Conservation (phyloP, 2,797 vertebrate genomes). For the Euthynnus affinis region DNA sequence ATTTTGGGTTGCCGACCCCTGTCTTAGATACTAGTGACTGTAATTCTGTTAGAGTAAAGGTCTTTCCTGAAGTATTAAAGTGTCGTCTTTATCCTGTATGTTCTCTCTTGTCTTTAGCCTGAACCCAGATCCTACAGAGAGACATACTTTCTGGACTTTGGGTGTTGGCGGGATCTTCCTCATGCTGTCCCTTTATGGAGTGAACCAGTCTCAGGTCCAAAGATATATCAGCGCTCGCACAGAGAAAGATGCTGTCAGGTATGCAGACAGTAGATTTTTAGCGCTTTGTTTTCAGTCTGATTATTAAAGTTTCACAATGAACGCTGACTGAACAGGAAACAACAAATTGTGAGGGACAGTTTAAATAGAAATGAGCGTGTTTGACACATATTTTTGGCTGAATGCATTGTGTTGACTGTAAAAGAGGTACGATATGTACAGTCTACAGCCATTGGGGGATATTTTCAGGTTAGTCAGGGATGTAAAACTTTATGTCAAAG, state of each 20-base stretch:
- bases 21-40: not conserved
- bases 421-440: not conserved
- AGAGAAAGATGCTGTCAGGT: constrained; percentile 89
- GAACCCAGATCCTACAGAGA: constrained; percentile 92
- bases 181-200: constrained; percentile 95
- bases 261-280: not conserved
- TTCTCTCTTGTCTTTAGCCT: constrained; percentile 78
- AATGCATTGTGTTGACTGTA: not conserved
- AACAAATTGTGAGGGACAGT: not conserved
- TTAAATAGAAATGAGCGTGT: not conserved
- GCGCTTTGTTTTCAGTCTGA: not conserved
- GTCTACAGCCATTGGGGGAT: not conserved
- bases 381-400: not conserved
- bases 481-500: no score
- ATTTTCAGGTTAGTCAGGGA: no score
- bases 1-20: no score
- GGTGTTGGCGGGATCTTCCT: constrained; percentile 93
- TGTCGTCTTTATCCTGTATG: not conserved
- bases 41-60: not conserved
- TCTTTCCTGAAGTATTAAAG: not conserved
- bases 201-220: constrained; percentile 97
- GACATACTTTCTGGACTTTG: constrained; percentile 96
- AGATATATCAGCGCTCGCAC: constrained; percentile 94
- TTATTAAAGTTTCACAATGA: not conserved
- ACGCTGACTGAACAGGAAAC: not conserved